Evolutionary conservation across 2,113 vertebrate species (phyloP).

Genomic region (Hipposideros armiger): DNA sequence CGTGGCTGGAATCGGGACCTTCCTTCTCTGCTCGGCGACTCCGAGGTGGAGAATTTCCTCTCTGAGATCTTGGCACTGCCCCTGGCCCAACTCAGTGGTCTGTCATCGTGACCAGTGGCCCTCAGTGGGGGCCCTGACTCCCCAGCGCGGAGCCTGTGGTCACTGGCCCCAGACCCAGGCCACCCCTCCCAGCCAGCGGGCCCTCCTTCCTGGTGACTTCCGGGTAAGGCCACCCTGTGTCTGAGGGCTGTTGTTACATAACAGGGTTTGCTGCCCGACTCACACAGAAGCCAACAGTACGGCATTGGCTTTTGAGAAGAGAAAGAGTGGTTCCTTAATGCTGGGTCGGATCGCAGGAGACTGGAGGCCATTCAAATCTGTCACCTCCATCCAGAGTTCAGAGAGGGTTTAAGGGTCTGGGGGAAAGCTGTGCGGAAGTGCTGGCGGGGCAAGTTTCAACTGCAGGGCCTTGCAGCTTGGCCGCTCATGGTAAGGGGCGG

Average conservation of each 20-base stretch:
- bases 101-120: background rate
- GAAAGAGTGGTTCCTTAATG: background rate
- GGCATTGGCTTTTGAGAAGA: background rate
- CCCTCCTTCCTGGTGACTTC: background rate
- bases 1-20: background rate
- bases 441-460: background rate
- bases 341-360: background rate
- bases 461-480: no score
- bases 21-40: background rate
- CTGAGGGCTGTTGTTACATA: background rate
- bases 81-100: background rate
- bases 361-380: background rate
- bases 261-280: background rate
- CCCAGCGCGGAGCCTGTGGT: background rate
- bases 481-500: background rate
- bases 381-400: background rate
- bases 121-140: background rate
- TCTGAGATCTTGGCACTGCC: background rate
- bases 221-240: background rate
- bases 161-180: background rate
- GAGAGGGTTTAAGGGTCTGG: background rate
- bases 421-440: background rate
- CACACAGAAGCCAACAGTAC: background rate
- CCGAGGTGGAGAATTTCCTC: background rate
- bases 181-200: background rate